phyloP scores from a whole-genome alignment of 2,797 vertebrate genomes.

The Clamator glandarius region DNA sequence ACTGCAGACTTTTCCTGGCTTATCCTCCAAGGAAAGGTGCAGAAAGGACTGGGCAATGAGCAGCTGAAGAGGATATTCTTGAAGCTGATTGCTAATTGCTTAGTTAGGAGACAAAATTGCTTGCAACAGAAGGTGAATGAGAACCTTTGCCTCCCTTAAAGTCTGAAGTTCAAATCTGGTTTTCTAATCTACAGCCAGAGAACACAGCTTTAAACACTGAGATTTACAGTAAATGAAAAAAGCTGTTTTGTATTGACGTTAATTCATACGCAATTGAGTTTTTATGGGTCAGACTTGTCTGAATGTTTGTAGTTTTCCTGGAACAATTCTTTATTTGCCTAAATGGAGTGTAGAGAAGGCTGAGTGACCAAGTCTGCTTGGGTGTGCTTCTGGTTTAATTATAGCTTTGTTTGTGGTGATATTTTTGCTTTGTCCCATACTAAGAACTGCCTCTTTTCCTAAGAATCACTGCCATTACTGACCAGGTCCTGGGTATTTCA shows the following conservation, averaged over 20 bases:
- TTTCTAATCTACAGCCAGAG: constrained; percentile 8
- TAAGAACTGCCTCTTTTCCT: background rate
- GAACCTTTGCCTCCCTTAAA: constrained; percentile 12
- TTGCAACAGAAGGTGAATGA: background rate
- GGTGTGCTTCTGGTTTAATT: constrained; percentile 62
- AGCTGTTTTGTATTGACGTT: constrained; percentile 65
- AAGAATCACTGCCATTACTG: background rate
- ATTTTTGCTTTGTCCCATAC: background rate
- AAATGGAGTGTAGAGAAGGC: constrained; percentile 45
- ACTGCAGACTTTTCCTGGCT: background rate
- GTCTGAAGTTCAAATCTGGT: constrained; percentile 13
- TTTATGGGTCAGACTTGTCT: constrained; percentile 66
- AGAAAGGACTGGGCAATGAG: background rate
- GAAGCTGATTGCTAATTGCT: background rate
- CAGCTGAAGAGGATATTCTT: background rate
- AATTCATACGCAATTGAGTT: constrained; percentile 63
- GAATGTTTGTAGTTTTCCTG: constrained; percentile 54
- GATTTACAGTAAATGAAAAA: constrained; percentile 66
- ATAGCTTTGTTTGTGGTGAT: constrained; percentile 21
- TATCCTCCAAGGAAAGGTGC: background rate
- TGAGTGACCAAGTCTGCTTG: constrained; percentile 36
- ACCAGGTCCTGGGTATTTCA: background rate
- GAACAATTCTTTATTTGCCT: constrained; percentile 59
- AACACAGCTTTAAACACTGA: constrained; percentile 2
- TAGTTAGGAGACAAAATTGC: background rate